phyloP scores from a whole-genome alignment of 2,113 vertebrate species.

The Rhinopomastus cyanomelas region DNA sequence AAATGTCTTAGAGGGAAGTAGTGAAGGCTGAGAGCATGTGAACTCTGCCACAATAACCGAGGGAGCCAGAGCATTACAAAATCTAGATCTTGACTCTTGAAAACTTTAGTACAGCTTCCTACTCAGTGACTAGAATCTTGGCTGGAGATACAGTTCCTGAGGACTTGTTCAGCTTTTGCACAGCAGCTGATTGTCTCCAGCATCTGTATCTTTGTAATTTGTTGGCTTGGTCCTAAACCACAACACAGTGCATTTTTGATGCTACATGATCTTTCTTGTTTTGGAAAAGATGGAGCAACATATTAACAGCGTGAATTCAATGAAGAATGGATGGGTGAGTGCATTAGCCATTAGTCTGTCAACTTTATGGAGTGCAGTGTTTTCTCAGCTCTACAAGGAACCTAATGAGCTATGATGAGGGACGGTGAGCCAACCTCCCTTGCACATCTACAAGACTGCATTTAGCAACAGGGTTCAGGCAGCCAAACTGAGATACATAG shows the following conservation, averaged over 20 bases:
- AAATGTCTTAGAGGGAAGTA: not conserved
- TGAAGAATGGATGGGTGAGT: not conserved
- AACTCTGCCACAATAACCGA: not conserved
- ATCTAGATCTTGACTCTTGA: not conserved
- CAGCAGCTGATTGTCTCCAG: not conserved
- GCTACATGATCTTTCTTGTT: not conserved
- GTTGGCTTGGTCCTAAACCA: not conserved
- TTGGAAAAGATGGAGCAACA: not conserved
- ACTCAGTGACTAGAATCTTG: not conserved
- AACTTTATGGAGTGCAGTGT: not conserved
- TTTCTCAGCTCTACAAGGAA: not conserved
- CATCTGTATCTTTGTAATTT: not conserved
- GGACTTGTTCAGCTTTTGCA: not conserved
- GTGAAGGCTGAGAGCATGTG: not conserved
- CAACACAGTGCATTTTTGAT: not conserved
- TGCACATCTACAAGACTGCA: not conserved
- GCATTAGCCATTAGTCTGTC: not conserved
- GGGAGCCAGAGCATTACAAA: not conserved
- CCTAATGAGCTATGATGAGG: not conserved
- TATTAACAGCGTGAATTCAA: not conserved
- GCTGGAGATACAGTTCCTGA: not conserved
- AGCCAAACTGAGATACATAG: not conserved
- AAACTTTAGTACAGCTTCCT: not conserved
- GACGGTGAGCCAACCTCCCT: not conserved
- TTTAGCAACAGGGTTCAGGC: not conserved